These are phyloP conservation scores for Cavia aperea DNA, from an alignment of 2,113 vertebrate genomes.

Conservation along the genomic window DNA sequence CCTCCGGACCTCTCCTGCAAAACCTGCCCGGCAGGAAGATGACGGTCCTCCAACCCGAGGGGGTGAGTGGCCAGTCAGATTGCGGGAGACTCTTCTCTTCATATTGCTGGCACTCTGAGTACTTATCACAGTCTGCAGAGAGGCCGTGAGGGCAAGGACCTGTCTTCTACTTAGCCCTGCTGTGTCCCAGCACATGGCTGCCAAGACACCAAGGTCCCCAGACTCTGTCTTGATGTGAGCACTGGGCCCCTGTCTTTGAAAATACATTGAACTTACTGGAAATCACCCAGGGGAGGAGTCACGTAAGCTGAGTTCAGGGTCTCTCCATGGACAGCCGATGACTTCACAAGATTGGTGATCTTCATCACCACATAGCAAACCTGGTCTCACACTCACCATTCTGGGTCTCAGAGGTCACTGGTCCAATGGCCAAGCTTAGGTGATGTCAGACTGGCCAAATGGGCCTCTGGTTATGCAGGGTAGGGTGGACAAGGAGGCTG, in stretches of 20 bases:
- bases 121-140: not conserved
- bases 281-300: no score
- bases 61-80: not conserved
- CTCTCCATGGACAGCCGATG: not conserved
- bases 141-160: not conserved
- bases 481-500: not conserved
- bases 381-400: not conserved
- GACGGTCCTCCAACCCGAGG: not conserved
- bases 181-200: accelerated
- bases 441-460: not conserved
- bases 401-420: not conserved
- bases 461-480: not conserved
- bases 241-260: not conserved
- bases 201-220: not conserved
- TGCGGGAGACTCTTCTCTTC: not conserved
- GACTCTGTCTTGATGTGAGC: not conserved
- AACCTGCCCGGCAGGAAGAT: not conserved
- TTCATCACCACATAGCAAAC: not conserved
- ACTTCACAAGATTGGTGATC: not conserved
- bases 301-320: not conserved
- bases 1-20: not conserved
- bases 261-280: not conserved
- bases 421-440: not conserved
- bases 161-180: not conserved
- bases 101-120: not conserved